Base-by-base conservation (phyloP, 2,113 vertebrate species). In the Labrus mixtus region DNA sequence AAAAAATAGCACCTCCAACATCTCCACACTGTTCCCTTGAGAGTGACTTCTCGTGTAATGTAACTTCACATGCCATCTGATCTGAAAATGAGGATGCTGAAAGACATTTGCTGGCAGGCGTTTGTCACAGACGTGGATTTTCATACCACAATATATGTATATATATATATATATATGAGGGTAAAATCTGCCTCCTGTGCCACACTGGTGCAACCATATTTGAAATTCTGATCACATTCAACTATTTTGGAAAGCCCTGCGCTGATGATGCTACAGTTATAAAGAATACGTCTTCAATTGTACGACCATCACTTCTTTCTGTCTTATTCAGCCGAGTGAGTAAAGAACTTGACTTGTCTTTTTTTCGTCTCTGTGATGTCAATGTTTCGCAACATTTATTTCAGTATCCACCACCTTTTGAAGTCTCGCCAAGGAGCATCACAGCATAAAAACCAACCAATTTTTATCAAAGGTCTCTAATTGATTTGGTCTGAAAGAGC, bases 401-500 rank as follows among this genome's bases (percentile, higher is more conserved):
- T 79, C 56, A 77, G 74, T 73, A 59, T 56, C 17, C 76, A 50
- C 19, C 19, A 45, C 51, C 61, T 82, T 81, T 73, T 69, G 50
- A 87, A 81, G 69, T 66, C 33, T 64, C 1, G 3, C 33, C 9
- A 53, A 58, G 58, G 61, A 1, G n/a, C 64, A 68, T 43, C 41
- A 48, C n/a, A 48, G 33, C 78, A 72, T 71, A 64, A 69, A 76
- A 72, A 51, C 0, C 36, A 45, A 61, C 11, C 13, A 20, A 16
- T 51, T 58, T 84, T 64, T 58, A 71, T 69, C 73, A 58, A 73
- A 79, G 70, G 37, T 51, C 36, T 78, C 48, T 61, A 77, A 81
- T 69, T 79, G 19, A 70, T 76, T 16, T 63, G 78, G 73, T 86
- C 45, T 43, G 37, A 84, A 80, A 82, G 17, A 65, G 37, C 12